Evolutionary conservation across 2,113 vertebrate genomes (phyloP).

Genomic region (Eretmochelys imbricata): DNA sequence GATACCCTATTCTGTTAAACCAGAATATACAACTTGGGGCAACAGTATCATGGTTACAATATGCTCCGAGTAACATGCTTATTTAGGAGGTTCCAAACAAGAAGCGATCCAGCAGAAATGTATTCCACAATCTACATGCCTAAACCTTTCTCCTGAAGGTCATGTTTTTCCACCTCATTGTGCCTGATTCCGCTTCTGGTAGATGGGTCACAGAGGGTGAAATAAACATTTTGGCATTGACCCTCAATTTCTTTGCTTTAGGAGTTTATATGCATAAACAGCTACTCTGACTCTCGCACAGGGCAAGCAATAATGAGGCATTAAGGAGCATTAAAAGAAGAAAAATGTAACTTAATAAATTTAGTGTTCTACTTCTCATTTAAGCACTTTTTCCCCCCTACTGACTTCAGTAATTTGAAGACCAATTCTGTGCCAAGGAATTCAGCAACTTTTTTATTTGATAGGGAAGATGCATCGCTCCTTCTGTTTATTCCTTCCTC

Average conservation of each 20-base stretch:
- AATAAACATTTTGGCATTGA: conserved; percentile 23
- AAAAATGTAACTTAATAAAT: conserved; percentile 4
- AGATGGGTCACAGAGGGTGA: conserved; percentile 31
- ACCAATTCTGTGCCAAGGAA: not conserved
- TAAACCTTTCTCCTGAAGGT: conserved; percentile 66
- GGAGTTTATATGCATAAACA: conserved; percentile 36
- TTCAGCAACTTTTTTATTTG: not conserved
- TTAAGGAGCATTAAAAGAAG: conserved; percentile 3
- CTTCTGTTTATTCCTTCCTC: conserved; percentile 1
- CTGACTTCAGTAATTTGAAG: not conserved
- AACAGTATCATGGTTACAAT: not conserved
- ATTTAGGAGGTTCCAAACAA: conserved; percentile 13
- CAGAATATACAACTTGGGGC: not conserved
- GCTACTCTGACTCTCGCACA: not conserved
- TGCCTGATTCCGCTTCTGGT: conserved; percentile 57
- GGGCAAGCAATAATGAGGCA: conserved; percentile 24
- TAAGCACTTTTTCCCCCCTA: not conserved
- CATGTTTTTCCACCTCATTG: conserved; percentile 69
- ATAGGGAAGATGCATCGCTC: not conserved
- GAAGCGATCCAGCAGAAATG: conserved; percentile 37
- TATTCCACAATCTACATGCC: conserved; percentile 47
- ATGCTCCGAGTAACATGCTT: not conserved
- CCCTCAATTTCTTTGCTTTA: conserved; percentile 39
- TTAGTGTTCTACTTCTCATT: not conserved
- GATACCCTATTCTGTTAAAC: not conserved